These are phyloP conservation scores for Priocnemis perturbator DNA, from an alignment of 2,888 invertebrate genomes.

Conservation along the genomic window DNA sequence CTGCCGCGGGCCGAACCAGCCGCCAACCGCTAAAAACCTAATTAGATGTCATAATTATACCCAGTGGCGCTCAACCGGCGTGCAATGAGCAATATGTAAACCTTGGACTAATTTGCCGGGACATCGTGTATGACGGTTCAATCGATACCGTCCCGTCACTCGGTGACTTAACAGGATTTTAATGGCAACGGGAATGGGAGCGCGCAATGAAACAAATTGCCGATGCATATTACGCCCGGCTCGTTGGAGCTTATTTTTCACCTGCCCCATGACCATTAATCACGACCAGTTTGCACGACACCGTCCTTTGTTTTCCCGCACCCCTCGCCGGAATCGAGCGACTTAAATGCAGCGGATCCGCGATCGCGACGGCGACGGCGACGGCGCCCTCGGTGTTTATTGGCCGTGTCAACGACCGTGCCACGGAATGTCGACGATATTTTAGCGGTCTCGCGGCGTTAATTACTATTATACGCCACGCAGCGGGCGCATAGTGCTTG, in stretches of 20 bases:
- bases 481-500: conserved; percentile 49
- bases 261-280: too few species aligned
- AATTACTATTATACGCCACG: conserved; percentile 57
- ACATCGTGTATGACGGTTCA: too few species aligned
- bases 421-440: conserved; percentile 50
- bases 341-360: conserved; percentile 1
- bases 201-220: too few species aligned
- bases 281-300: too few species aligned
- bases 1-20: conserved; percentile 60
- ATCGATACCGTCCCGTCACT: too few species aligned
- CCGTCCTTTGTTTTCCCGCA: too few species aligned
- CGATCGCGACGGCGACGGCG: too few species aligned
- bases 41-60: conserved; percentile 74
- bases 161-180: too few species aligned
- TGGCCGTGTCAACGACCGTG: conserved; percentile 47
- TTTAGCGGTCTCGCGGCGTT: conserved; percentile 54
- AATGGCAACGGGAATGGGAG: too few species aligned
- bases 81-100: too few species aligned
- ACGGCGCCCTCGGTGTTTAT: conserved; percentile 39
- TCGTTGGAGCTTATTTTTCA: too few species aligned
- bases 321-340: neutral
- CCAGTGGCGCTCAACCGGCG: conserved; percentile 65
- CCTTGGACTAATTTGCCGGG: neutral
- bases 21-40: conserved; percentile 71
- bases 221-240: too few species aligned